These are phyloP conservation scores for Aplochiton taeniatus DNA, from an alignment of 2,797 vertebrate species.

Conservation along the genomic window DNA sequence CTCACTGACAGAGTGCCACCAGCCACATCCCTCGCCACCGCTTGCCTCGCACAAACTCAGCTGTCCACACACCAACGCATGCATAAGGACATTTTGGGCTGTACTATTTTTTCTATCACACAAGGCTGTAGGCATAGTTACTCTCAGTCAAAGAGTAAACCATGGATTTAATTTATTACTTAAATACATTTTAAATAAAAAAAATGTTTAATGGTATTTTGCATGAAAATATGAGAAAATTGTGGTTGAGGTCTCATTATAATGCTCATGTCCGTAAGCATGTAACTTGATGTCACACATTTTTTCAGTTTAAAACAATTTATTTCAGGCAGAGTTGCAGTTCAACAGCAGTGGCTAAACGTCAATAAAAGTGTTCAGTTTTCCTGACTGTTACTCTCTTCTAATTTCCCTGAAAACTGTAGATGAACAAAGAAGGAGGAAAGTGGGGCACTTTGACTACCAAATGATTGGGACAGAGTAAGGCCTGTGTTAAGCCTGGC, in stretches of 20 bases:
- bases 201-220: no score
- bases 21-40: conserved; percentile 66
- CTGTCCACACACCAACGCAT: conserved; percentile 28
- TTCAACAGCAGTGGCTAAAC: conserved; percentile 2
- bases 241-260: no score
- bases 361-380: conserved; percentile 29
- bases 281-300: no score
- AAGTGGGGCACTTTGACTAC: conserved; percentile 75
- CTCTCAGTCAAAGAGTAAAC: no score
- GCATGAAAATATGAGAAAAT: no score
- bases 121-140: no score
- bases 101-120: no score
- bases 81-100: no score
- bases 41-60: conserved; percentile 35
- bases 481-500: conserved; percentile 48
- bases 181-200: no score
- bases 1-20: conserved; percentile 44
- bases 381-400: conserved; percentile 54
- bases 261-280: no score
- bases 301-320: neutral
- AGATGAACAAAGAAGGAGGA: conserved; percentile 72
- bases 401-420: conserved; percentile 79
- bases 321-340: neutral
- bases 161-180: no score
- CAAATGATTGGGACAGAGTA: conserved; percentile 72